Conservation (phyloP, 53 echinoderm and acorn worm species). For the Actinopyga echinites region DNA sequence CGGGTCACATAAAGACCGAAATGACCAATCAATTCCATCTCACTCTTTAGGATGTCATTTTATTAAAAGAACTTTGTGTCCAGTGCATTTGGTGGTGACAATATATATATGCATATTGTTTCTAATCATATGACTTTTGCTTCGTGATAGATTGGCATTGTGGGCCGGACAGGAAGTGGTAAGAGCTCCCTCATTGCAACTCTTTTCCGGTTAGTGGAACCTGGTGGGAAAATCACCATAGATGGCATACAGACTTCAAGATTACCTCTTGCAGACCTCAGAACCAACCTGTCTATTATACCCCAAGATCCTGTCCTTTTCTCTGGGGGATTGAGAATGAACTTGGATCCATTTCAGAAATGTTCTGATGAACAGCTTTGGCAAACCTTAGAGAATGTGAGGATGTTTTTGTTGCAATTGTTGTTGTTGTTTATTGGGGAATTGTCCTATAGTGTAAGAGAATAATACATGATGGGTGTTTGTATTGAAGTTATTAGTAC, state of each 20-base stretch:
- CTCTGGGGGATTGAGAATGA: conserved; percentile 64
- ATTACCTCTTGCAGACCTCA: conserved; percentile 68
- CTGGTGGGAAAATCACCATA: conserved; percentile 56
- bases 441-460: no score
- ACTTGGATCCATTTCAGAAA: conserved; percentile 79
- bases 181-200: conserved; percentile 85
- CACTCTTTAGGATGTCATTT: no score
- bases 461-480: no score
- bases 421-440: no score
- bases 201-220: conserved; percentile 78
- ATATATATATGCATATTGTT: not conserved
- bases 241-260: conserved; percentile 67
- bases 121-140: not conserved
- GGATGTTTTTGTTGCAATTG: no score
- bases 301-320: conserved; percentile 96
- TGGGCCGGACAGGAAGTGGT: conserved; percentile 95
- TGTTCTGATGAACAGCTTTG: conserved; percentile 68
- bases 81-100: not conserved
- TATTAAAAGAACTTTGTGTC: no score
- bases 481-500: no score
- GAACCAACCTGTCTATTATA: conserved; percentile 86
- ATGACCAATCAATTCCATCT: no score
- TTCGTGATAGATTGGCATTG: conserved; percentile 71
- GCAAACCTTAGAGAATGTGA: conserved; percentile 82
- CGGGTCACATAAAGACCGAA: no score